These are phyloP conservation scores for Alcis repandata DNA, from an alignment of 2,888 invertebrate genomes.

Conservation along the genomic window DNA sequence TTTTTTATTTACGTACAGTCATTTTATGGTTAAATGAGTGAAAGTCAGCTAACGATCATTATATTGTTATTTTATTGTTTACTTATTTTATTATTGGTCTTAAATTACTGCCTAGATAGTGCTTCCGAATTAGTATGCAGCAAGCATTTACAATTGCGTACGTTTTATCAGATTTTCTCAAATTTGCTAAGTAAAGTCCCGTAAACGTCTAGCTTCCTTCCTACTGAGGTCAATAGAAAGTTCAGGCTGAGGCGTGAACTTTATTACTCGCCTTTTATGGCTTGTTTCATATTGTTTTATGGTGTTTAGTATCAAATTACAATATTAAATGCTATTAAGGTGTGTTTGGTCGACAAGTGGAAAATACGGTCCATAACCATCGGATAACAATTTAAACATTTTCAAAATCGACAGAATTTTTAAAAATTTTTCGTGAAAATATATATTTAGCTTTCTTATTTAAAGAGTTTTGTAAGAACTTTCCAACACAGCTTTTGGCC, in stretches of 20 bases:
- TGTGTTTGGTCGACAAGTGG: background rate
- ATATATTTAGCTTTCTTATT: too few species aligned
- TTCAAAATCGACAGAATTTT: background rate
- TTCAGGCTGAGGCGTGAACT: constrained; percentile 2
- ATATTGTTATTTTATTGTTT: too few species aligned
- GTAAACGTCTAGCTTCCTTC: background rate
- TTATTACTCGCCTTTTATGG: constrained; percentile 1
- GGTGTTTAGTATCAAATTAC: constrained; percentile 7
- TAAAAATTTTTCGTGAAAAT: background rate
- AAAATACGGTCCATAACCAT: background rate
- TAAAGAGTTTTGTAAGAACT: too few species aligned
- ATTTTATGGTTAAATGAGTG: too few species aligned
- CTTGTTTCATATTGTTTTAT: constrained; percentile 11
- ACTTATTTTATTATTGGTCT: too few species aligned
- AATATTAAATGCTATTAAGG: constrained; percentile 15
- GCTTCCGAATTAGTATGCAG: too few species aligned
- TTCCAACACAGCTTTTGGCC: too few species aligned
- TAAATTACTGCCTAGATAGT: too few species aligned
- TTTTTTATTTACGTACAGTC: too few species aligned
- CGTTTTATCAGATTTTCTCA: background rate
- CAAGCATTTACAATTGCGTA: too few species aligned
- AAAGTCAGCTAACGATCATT: too few species aligned
- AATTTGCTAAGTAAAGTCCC: background rate
- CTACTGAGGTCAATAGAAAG: background rate
- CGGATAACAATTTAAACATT: background rate